Evolutionary conservation across 1,140 invertebrate species (phyloP), one percentile per base, ranked within the genome.

Genomic region (Microplitis demolitor): DNA sequence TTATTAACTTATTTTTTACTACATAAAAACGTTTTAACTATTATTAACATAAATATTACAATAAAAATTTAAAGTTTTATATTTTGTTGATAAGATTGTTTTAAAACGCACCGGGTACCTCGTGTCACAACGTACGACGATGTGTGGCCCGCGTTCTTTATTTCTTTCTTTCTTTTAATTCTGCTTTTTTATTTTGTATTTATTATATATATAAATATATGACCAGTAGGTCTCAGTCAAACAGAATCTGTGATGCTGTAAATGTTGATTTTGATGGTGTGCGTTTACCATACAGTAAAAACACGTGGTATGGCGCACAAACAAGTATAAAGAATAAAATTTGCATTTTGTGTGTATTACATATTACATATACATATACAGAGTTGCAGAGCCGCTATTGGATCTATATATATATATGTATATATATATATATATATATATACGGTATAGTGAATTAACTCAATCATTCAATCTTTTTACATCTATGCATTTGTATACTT

Each of bases 371-470:
- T 51, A 13, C 14, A 24, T 24, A 24, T 24, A n/a, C n/a, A 24
- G 45, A 62, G 35, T 62, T 62, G 66, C 66, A 60, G 68, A 56
- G 62, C 68, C 58, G 68, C 68, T 70, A 37, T 45, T 39, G 67
- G 35, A 34, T 24, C n/a, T n/a, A n/a, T n/a, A n/a, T n/a, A n/a
- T n/a, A n/a, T n/a, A n/a, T n/a, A n/a, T n/a, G n/a, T n/a, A n/a
- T n/a, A n/a, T n/a, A n/a, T n/a, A n/a, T n/a, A n/a, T n/a, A n/a
- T n/a, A n/a, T n/a, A n/a, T n/a, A n/a, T 24, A 1, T 24, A 2
- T 24, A 24, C 24, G 24, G 24, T 24, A 24, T 24, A 24, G 24
- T 24, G 24, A 14, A 14, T 33, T 34, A n/a, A 13, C 13, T 37
- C 66, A 31, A 35, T 13, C 53, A 13, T 2, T 37, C 66, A 31